Evolutionary conservation across 2,888 invertebrate species (phyloP), one percentile per base, ranked within the genome.

Genomic region (Macrophya alboannulata): DNA sequence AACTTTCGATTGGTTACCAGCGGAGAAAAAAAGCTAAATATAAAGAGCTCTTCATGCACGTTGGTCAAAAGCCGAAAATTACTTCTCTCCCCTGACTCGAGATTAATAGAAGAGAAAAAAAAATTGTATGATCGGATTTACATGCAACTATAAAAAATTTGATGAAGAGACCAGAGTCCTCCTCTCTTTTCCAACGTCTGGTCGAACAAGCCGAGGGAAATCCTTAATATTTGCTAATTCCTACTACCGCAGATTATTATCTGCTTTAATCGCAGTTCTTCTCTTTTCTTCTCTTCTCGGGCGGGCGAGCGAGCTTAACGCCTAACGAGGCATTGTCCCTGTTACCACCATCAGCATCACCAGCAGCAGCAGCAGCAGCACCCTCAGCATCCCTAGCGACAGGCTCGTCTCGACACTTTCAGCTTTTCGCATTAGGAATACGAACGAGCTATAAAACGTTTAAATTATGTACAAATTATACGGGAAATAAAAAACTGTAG

Each of bases 261-360:
- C 81, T 81, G 62, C 90, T 90, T 91, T 91, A 91, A 91, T 92
- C 91, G 90, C 88, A 88, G 89, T 90, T 90, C 90, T 90, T 90
- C 89, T 59, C 40, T 62, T 17, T 12, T n/a, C 31, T 25, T 25
- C 87, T 87, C 9, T 31, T 31, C 31, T 31, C 31, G 31, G 31
- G 31, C 31, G 10, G 88, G 89, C 87, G 76, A 85, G 89, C 87
- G 76, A 85, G 88, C 89, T 90, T 89, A 89, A 87, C 89, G 88
- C 87, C 91, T 92, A 92, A 92, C 92, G 92, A 92, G 90, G 89
- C 90, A 92, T 92, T 92, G 92, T 92, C 91, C 89, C 86, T 85
- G 87, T 85, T 84, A 86, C 86, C 68, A 85, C 85, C 85, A 9
- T 62, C 15, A 43, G 72, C 37, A 55, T 37, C 48, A 17, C n/a